A percentile compares a stretch with the other conserved stretches of the same genome.
Evolutionary conservation across 1,140 invertebrate species (phyloP).

Genomic region (Drosophila asahinai): DNA sequence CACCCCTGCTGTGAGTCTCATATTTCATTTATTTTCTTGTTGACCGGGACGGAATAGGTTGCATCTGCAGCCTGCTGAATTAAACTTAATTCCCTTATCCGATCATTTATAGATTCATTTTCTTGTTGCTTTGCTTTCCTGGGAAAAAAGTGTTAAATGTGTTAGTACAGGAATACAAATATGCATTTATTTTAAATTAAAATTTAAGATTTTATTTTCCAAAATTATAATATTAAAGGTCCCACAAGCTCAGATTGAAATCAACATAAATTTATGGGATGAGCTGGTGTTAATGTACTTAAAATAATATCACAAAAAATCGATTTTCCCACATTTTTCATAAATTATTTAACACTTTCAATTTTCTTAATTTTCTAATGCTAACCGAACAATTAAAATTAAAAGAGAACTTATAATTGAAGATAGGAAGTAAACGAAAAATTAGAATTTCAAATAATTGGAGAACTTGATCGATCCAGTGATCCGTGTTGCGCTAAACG

Average conservation of each 20-base stretch:
- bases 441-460: neutral
- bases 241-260: slow-evolving; percentile 42
- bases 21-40: slow-evolving; percentile 51
- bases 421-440: slow-evolving; percentile 21
- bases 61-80: slow-evolving; percentile 4
- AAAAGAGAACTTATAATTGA: slow-evolving; percentile 35
- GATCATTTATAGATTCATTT: slow-evolving; percentile 2
- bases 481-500: slow-evolving; percentile 4
- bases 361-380: slow-evolving; percentile 36
- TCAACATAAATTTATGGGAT: slow-evolving; percentile 19
- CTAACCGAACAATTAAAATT: slow-evolving; percentile 27
- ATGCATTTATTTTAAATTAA: neutral
- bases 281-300: slow-evolving; percentile 57
- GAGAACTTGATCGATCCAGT: slow-evolving; percentile 6
- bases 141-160: slow-evolving; percentile 19
- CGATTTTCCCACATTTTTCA: slow-evolving; percentile 40
- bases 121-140: slow-evolving; percentile 36
- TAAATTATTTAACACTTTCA: slow-evolving; percentile 54
- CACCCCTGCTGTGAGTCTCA: slow-evolving; percentile 29
- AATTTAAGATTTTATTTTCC: slow-evolving; percentile 50
- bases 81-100: neutral
- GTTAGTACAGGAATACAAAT: slow-evolving; percentile 2
- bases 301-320: slow-evolving; percentile 84
- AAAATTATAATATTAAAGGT: slow-evolving; percentile 40
- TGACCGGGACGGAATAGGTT: neutral